These are phyloP conservation scores for Cassiopea xamachana DNA, from an alignment of 30 jellyfish, hydroid and myxozoan genomes.

Conservation along the genomic window DNA sequence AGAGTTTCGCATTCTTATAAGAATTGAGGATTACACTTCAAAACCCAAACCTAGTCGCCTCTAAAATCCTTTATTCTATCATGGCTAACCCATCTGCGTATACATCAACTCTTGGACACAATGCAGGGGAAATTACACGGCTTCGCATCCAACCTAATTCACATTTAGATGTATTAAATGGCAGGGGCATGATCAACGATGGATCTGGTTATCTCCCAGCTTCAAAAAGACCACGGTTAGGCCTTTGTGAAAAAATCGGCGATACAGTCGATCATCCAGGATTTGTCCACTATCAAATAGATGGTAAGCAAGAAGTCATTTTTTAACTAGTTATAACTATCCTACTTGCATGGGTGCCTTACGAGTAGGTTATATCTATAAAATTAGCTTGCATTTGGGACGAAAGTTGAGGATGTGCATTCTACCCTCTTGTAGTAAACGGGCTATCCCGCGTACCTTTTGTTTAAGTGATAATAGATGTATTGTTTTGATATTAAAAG, in stretches of 20 bases:
- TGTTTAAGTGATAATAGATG: background rate
- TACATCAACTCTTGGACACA: conserved; percentile 68
- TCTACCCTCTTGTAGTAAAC: background rate
- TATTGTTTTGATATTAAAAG: conserved; percentile 6
- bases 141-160: conserved; percentile 51
- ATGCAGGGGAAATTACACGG: conserved; percentile 57
- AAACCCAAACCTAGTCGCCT: background rate
- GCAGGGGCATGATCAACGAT: conserved; percentile 70
- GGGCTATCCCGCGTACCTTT: conserved; percentile 36
- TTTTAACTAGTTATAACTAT: background rate
- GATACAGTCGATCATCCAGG: conserved; percentile 62
- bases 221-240: conserved; percentile 65
- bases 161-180: conserved; percentile 65
- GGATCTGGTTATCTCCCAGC: conserved; percentile 63
- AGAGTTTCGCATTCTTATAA: background rate
- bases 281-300: conserved; percentile 52
- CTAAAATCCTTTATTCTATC: background rate
- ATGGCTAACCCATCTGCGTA: conserved; percentile 78
- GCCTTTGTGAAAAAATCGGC: conserved; percentile 59
- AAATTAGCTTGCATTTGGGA: background rate
- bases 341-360: too few species aligned
- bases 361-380: background rate
- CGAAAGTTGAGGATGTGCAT: background rate
- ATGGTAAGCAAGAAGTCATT: conserved; percentile 26
- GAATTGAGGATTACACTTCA: background rate